Base-by-base conservation (phyloP, 2,888 invertebrate genomes). In the Chouioia cunea region DNA sequence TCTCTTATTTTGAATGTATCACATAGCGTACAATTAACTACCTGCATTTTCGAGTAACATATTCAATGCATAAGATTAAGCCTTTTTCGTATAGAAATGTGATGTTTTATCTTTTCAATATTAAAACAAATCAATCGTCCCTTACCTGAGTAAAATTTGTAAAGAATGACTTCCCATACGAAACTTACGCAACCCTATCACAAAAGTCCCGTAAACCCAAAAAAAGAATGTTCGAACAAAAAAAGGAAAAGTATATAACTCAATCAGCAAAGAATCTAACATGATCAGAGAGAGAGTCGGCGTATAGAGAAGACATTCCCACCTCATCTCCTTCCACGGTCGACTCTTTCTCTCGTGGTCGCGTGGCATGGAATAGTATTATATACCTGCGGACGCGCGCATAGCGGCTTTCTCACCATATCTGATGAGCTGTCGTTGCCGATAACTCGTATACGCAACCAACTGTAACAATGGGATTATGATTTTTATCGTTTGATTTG, bases 391-490 rank as follows among this genome's bases (percentile, higher is more conserved):
- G 16, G 56, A 53, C 68, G 36, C 64, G 65, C 65, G 69, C 69
- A 66, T 67, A 60, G 70, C 27, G 67, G 63, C 73, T 74, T 65
- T 71, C 78, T 76, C 76, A 76, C 77, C 77, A 78, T 83, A 84
- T 83, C 83, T 80, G 83, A 84, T 83, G 80, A 80, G 78, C 79
- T 78, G 79, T 82, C 81, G 75, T 74, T 73, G 73, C 78, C 78
- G 78, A 81, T 79, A 77, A 81, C 54, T 56, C 53, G 52, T 20
- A 57, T 50, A 69, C 44, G 36, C 16, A 57, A 69, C 20, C 16
- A 4, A 20, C 53, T 20, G 12, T 10, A 22, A 15, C 53, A 53
- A 53, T 16, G 22, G 53, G 18, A 53, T 53, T 53, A 53, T 53
- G 20, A 16, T 53, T 16, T 20, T 53, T 53, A 53, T 53, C 53